Conservation (phyloP, 1,140 invertebrate genomes). For the Cotesia typhae region DNA sequence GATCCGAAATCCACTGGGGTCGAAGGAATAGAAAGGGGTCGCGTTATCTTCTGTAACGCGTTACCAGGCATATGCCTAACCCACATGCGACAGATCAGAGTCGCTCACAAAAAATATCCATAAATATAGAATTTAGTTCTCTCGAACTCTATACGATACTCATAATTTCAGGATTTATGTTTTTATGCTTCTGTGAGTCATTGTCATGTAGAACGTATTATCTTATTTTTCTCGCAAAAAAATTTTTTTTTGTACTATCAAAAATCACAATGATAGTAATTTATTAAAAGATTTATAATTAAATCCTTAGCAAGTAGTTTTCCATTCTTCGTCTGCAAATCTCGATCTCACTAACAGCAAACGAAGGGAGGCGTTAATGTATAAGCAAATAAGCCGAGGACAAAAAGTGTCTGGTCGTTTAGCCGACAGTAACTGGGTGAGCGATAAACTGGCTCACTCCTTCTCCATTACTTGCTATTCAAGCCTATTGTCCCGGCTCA, state of each 20-base stretch:
- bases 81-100: constrained; percentile 34
- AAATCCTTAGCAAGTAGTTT: constrained; percentile 32
- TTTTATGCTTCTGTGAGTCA: constrained; percentile 59
- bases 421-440: not conserved
- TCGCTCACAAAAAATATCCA: constrained; percentile 34
- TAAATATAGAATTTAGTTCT: constrained; percentile 11
- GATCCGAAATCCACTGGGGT: constrained; percentile 37
- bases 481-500: too few species aligned
- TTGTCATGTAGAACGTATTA: constrained; percentile 1
- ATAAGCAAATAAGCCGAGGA: not conserved
- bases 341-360: too few species aligned
- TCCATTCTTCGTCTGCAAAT: constrained; percentile 13
- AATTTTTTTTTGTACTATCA: too few species aligned
- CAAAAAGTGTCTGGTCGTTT: constrained; percentile 9
- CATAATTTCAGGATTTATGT: constrained; percentile 66
- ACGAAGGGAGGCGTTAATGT: not conserved
- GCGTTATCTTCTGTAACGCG: constrained; percentile 62
- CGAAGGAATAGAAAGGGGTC: constrained; percentile 30
- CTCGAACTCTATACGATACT: constrained; percentile 26
- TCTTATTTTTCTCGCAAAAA: not conserved
- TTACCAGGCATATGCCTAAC: constrained; percentile 61
- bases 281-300: too few species aligned
- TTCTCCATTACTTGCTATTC: not conserved
- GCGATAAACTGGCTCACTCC: not conserved
- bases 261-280: too few species aligned